These are phyloP conservation scores for Sorex maritimensis DNA, from an alignment of 2,797 vertebrate species.

Conservation along the genomic window DNA sequence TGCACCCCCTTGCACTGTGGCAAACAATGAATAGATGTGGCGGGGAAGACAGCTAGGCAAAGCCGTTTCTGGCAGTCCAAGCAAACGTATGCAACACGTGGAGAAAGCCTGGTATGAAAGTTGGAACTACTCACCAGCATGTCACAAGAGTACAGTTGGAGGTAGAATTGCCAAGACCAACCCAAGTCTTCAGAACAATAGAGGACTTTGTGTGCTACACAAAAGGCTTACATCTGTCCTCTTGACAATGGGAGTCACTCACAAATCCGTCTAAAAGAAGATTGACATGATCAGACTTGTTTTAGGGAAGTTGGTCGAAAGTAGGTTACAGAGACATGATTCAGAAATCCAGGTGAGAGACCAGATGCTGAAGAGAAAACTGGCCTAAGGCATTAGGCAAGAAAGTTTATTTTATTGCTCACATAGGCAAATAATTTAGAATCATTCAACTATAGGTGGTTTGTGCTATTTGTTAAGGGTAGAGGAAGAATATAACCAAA, in stretches of 20 bases:
- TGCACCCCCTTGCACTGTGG: not conserved
- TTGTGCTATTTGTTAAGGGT: not conserved
- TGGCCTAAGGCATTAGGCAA: not conserved
- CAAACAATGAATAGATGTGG: not conserved
- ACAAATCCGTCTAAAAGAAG: not conserved
- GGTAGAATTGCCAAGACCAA: not conserved
- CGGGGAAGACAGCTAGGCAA: not conserved
- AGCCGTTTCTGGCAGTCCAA: not conserved
- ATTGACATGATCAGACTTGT: not conserved
- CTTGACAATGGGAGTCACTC: not conserved
- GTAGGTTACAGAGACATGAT: not conserved
- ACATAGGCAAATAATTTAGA: not conserved
- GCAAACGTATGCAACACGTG: not conserved
- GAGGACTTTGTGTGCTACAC: not conserved
- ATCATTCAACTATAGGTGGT: not conserved
- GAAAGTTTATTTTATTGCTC: not conserved
- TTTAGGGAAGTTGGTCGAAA: conserved; percentile 38
- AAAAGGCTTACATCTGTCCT: not conserved
- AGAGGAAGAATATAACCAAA: not conserved
- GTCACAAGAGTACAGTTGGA: not conserved
- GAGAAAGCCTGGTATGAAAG: not conserved
- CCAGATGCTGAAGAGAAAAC: not conserved
- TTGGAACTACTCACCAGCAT: not conserved
- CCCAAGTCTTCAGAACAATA: not conserved
- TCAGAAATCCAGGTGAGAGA: not conserved